phyloP scores from a whole-genome alignment of 2,113 vertebrate genomes.

The Callospermophilus lateralis region DNA sequence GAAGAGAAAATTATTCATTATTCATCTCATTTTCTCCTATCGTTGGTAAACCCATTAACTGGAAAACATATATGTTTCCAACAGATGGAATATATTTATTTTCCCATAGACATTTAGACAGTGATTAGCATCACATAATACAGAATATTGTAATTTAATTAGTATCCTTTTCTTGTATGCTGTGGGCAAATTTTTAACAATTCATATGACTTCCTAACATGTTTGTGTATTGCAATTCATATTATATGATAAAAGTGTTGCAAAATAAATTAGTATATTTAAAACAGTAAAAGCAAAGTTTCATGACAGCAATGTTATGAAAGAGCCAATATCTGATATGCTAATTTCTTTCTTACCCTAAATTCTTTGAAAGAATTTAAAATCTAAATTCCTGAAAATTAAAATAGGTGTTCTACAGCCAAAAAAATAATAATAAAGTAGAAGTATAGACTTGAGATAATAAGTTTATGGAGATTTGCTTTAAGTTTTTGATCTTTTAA shows the following conservation, averaged over 20 bases:
- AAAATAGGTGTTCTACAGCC: not conserved
- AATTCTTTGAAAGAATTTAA: not conserved
- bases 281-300: not conserved
- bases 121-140: not conserved
- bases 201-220: not conserved
- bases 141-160: not conserved
- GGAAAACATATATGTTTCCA: not conserved
- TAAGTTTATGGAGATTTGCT: not conserved
- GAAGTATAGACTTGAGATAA: not conserved
- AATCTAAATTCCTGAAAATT: not conserved
- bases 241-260: not conserved
- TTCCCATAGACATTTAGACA: not conserved
- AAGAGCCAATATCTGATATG: not conserved
- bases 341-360: not conserved
- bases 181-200: not conserved
- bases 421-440: not conserved
- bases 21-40: not conserved
- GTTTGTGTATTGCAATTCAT: not conserved
- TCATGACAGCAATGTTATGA: not conserved
- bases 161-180: not conserved
- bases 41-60: not conserved
- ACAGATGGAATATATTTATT: not conserved
- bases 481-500: not conserved
- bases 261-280: not conserved
- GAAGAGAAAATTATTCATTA: constrained; percentile 15